Evolutionary conservation across 2,888 invertebrate genomes (phyloP).

Genomic region (Chesias legatella): DNA sequence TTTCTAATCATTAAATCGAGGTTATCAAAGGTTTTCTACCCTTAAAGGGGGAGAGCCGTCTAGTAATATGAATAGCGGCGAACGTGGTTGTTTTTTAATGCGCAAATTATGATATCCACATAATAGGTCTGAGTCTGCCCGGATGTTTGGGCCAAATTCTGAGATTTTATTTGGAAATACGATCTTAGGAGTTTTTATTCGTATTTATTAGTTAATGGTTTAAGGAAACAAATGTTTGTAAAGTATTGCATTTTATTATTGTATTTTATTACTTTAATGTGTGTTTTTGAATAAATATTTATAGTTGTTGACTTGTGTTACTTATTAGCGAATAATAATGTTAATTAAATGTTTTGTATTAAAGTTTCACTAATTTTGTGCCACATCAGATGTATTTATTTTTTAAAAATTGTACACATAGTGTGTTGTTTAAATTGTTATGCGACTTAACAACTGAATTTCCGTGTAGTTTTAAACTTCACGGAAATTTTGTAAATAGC

Average conservation of each 20-base stretch:
- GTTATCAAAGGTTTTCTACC: constrained; percentile 3
- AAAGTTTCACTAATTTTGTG: constrained; percentile 34
- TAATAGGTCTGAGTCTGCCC: too few relatives aligned
- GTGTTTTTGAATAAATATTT: not conserved
- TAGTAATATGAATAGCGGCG: constrained; percentile 8
- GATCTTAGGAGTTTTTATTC: too few relatives aligned
- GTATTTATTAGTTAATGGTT: too few relatives aligned
- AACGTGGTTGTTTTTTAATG: not conserved
- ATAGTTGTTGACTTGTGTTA: constrained; percentile 32
- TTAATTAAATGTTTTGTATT: constrained; percentile 34
- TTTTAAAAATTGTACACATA: not conserved
- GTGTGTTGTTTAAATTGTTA: too few relatives aligned
- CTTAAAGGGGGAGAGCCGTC: constrained; percentile 33
- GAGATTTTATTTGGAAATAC: too few relatives aligned
- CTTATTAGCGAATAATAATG: constrained; percentile 55
- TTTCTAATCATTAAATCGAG: constrained; percentile 2
- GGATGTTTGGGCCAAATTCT: too few relatives aligned
- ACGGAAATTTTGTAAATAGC: too few relatives aligned
- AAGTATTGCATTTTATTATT: too few relatives aligned
- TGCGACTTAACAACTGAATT: too few relatives aligned
- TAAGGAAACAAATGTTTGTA: too few relatives aligned
- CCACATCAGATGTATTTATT: constrained; percentile 28
- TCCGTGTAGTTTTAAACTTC: too few relatives aligned
- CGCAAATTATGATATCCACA: too few relatives aligned
- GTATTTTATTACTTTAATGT: not conserved